Evolutionary conservation across 2,888 invertebrate species (phyloP), one percentile per base, ranked within the genome.

Genomic region (Leuctra nigra): DNA sequence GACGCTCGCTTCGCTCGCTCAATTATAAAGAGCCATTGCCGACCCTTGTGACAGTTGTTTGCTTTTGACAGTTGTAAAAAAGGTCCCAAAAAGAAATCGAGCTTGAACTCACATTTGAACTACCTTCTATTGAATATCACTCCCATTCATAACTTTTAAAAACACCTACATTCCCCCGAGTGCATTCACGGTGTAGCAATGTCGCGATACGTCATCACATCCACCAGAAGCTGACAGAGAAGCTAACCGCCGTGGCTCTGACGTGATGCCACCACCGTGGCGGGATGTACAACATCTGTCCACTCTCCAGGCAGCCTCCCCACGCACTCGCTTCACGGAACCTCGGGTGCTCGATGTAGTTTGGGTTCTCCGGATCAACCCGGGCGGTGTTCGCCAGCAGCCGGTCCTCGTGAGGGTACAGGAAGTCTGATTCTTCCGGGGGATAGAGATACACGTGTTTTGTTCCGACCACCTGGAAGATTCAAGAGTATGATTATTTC

Each of bases 141-240:
- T n/a, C n/a, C n/a, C n/a, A n/a, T n/a, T n/a, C n/a, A n/a, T n/a
- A n/a, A n/a, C n/a, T n/a, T n/a, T n/a, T n/a, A n/a, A n/a, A n/a
- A n/a, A n/a, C n/a, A n/a, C n/a, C n/a, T n/a, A n/a, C n/a, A n/a
- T n/a, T n/a, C n/a, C n/a, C n/a, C n/a, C n/a, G n/a, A n/a, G n/a
- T n/a, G n/a, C n/a, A n/a, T n/a, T n/a, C n/a, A n/a, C n/a, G n/a
- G n/a, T n/a, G n/a, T n/a, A n/a, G n/a, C n/a, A n/a, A n/a, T n/a
- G n/a, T n/a, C n/a, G n/a, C n/a, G n/a, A n/a, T n/a, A 6, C 29
- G 44, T n/a, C 18, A 1, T 79, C 72, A 89, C 67, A 83, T 75
- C 91, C 93, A 98, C 98, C 98, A 99, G 76, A 96, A 98, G 72
- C 95, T 97, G 1, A 98, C 88, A 14, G 97, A 97, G 72, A 97